These are phyloP conservation scores for Drosophila bunnanda DNA, from an alignment of 2,888 invertebrate genomes.

Conservation along the genomic window DNA sequence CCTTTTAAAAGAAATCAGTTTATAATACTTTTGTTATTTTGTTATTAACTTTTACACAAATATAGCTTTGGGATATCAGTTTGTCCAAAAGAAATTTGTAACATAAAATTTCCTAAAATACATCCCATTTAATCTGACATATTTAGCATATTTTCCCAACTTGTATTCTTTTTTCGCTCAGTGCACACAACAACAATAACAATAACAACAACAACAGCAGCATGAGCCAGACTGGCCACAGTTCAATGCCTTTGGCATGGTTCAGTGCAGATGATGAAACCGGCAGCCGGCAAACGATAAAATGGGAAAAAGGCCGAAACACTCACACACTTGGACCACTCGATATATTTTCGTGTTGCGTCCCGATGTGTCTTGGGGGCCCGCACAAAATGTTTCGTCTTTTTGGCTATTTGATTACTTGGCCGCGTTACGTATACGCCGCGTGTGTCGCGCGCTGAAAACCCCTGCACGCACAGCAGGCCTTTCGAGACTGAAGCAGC, in stretches of 20 bases:
- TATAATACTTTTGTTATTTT: too few species aligned
- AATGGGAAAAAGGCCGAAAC: constrained; percentile 52
- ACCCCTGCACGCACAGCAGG: constrained; percentile 79
- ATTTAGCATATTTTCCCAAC: not conserved
- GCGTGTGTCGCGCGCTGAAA: constrained; percentile 68
- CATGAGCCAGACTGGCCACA: constrained; percentile 46
- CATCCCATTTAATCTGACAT: too few species aligned
- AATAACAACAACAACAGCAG: not conserved
- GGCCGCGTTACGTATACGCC: constrained; percentile 68
- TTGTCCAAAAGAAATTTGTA: not conserved
- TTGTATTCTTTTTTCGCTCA: constrained; percentile 1
- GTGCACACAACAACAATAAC: constrained; percentile 29
- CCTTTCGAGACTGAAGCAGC: constrained; percentile 74
- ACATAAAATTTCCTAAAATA: not conserved
- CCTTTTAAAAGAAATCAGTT: too few species aligned
- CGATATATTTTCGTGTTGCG: constrained; percentile 43
- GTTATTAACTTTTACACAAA: not conserved
- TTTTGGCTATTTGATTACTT: constrained; percentile 19
- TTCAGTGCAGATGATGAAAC: constrained; percentile 57
- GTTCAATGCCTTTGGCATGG: constrained; percentile 73
- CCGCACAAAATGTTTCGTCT: constrained; percentile 37
- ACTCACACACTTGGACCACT: constrained; percentile 45
- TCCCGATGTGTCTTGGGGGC: constrained; percentile 1
- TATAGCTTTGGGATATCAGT: not conserved
- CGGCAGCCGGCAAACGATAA: constrained; percentile 52